A percentile compares a stretch with the other conserved stretches of the same genome.
phyloP scores from a whole-genome alignment of 2,888 invertebrate genomes.

The Lepetodrilus schrolli region DNA sequence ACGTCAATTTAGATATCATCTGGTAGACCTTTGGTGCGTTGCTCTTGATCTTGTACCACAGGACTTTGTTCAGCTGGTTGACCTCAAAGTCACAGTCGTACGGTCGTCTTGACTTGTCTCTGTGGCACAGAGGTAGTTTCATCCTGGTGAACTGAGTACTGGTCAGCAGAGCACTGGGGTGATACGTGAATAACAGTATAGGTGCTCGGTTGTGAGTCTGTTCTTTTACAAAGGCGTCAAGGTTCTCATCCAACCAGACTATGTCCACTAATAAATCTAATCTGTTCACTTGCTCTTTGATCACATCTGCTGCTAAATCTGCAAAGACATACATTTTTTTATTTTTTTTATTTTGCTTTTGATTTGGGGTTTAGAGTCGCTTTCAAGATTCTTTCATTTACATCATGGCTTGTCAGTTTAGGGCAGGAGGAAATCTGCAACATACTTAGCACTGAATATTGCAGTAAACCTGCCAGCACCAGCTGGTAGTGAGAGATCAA shows the following conservation, averaged over 20 bases:
- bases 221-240: conserved; percentile 74
- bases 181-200: conserved; percentile 81
- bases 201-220: conserved; percentile 73
- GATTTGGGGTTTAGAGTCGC: too few relatives aligned
- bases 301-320: conserved; percentile 65
- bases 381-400: too few relatives aligned
- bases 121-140: conserved; percentile 80
- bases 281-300: conserved; percentile 78
- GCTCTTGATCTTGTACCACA: conserved; percentile 79
- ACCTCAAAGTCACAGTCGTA: conserved; percentile 80
- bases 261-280: conserved; percentile 81
- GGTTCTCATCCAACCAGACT: conserved; percentile 82
- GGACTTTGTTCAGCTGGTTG: conserved; percentile 82
- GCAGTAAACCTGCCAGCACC: too few relatives aligned
- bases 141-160: conserved; percentile 78
- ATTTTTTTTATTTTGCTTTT: too few relatives aligned
- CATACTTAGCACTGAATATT: too few relatives aligned
- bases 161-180: conserved; percentile 78
- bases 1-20: conserved; percentile 73
- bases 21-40: conserved; percentile 76
- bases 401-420: too few relatives aligned
- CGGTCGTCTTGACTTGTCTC: conserved; percentile 43
- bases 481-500: too few relatives aligned
- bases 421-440: too few relatives aligned
- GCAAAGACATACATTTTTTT: too few relatives aligned